Base-by-base conservation (phyloP, 2,888 invertebrate species). In the Galeruca laticollis region DNA sequence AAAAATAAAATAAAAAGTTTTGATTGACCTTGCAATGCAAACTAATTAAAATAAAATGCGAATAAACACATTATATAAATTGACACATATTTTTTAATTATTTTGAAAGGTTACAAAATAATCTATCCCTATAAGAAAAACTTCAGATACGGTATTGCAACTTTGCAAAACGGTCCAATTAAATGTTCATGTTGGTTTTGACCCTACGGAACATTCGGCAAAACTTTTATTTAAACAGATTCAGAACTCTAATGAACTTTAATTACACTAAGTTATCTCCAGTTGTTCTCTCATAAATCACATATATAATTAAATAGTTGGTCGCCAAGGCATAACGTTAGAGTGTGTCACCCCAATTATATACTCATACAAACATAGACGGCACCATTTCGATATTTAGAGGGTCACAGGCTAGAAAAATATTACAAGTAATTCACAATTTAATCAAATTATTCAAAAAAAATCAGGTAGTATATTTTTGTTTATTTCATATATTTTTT, bases 301-400 rank as follows among this genome's bases (percentile, higher is more conserved):
- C 78, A 76, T 75, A 77, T 80, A 79, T 82, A 82, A 82, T 83
- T 83, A 83, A 82, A 83, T 82, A 78, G 80, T 80, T 81, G 80
- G 80, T 78, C 78, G 78, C 76, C 76, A 80, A 80, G 80, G 79
- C 80, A 78, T 75, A 75, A 79, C 77, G 78, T 76, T 78, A 76
- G 75, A 77, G 78, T 79, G 78, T 79, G 79, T 80, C 82, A 82
- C 82, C 82, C 81, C 81, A 82, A 82, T 82, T 82, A 81, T 81
- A 80, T 80, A 77, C 76, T 80, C 78, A 77, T 78, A 78, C 71
- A 76, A 68, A 68, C 77, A 71, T 68, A 64, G 69, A 37, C 63
- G 64, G 47, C 47, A 57, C 56, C 8, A 10, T 35, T 35, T 33
- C 10, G 10, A 13, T 52, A n/a, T 21, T 52, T 5, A 26, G 1